Base-by-base conservation (phyloP, 2,113 vertebrate genomes). In the Eptatretus burgeri region DNA sequence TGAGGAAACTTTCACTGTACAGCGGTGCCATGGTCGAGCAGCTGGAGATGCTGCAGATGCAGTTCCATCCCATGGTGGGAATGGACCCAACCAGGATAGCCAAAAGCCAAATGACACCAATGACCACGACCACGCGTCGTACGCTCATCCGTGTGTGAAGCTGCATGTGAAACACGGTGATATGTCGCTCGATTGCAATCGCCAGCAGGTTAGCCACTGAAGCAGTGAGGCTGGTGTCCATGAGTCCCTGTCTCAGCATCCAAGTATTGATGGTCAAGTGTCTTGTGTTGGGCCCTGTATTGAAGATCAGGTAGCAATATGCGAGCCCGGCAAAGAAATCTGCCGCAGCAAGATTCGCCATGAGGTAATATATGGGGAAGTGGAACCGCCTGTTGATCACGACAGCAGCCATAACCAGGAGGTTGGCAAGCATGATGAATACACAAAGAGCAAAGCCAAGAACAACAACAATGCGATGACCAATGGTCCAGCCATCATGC, bases 281-380 rank as follows among this genome's bases (percentile, higher is more conserved):
- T 70, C 82, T 76, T 9, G 91, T 98, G 71, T 98, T 98, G 51
- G 91, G 91, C 65, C 91, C 91, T 10, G 91, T 98, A 78, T 98
- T 98, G 74, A 94, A 98, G 89, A 98, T 98, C 71, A 98, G 73
- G 76, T 98, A 96, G 73, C 95, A 93, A 73, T 98, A 98, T n/a
- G 91, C 91, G 74, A 95, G 73, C 64, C 91, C 91, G 2, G 91
- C 89, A 70, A 98, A 96, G 74, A 96, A 98, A 78, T 98, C 91
- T 1, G 91, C 91, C 60, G 91, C 91, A 1, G 91, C 91, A 73
- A 98, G 76, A 70, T 98, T 98, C 66, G 91, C 91, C 91, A 98
- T 98, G 72, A 98, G 76, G 72, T 98, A 96, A 82, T 96, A 98
- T 75, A 98, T 98, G 77, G 91, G 91, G 69, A 94, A 95, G 71